These are phyloP conservation scores for Lagorchestes hirsutus DNA, from an alignment of 2,797 vertebrate genomes.

Conservation along the genomic window DNA sequence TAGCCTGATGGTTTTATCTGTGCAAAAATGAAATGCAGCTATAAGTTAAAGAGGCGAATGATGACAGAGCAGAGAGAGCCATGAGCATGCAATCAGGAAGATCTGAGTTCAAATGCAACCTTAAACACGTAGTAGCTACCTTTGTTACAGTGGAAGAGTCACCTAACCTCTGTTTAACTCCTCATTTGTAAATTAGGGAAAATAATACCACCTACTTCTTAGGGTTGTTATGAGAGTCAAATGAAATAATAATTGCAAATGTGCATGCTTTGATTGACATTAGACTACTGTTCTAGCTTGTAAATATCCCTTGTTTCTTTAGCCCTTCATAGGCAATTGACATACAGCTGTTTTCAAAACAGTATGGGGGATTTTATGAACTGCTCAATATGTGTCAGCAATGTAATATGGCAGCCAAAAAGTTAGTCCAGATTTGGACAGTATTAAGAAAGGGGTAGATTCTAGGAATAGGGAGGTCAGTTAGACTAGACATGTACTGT, in stretches of 20 bases:
- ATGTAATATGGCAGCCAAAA: not conserved
- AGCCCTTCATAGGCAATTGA: not conserved
- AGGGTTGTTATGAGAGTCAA: not conserved
- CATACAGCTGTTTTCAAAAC: not conserved
- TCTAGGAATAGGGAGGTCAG: not conserved
- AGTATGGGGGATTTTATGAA: not conserved
- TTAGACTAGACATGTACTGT: not conserved
- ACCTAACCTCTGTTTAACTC: not conserved
- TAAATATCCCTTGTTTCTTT: not conserved
- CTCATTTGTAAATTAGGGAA: not conserved
- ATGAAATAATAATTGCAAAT: not conserved
- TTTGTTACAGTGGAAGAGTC: not conserved
- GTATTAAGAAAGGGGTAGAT: not conserved
- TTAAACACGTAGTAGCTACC: not conserved
- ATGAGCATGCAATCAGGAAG: not conserved
- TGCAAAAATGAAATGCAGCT: not conserved
- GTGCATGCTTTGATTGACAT: not conserved
- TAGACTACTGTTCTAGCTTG: not conserved
- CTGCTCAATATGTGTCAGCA: not conserved
- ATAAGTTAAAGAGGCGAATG: not conserved
- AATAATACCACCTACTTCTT: not conserved
- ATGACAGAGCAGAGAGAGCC: not conserved
- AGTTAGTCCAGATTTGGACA: not conserved
- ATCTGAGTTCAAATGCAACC: not conserved
- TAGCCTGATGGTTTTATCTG: not conserved